A percentile compares a stretch with the other conserved stretches of the same genome.
These are phyloP conservation scores for Aleadryas rufinucha DNA, from an alignment of 2,113 vertebrate genomes.

Conservation along the genomic window DNA sequence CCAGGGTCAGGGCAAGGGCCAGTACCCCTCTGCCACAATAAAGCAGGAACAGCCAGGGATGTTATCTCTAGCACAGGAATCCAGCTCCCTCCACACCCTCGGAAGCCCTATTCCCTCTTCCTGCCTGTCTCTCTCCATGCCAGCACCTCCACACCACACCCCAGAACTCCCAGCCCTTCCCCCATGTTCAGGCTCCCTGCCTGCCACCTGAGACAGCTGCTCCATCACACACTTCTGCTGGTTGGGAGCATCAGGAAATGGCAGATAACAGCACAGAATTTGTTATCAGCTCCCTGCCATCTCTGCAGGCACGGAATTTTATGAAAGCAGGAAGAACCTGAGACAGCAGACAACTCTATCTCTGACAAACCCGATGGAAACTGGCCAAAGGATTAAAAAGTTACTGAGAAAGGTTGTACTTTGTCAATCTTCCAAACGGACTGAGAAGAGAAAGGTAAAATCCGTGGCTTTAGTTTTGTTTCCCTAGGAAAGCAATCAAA, in stretches of 20 bases:
- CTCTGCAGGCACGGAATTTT: not conserved
- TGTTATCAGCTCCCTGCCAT: not conserved
- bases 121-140: accelerated
- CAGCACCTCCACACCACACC: not conserved
- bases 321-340: not conserved
- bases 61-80: not conserved
- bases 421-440: not conserved
- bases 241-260: not conserved
- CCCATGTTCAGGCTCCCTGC: accelerated
- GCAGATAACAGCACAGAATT: not conserved
- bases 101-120: not conserved
- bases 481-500: not conserved
- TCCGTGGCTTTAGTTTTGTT: not conserved
- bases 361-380: not conserved
- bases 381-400: not conserved
- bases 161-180: not conserved
- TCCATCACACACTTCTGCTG: not conserved
- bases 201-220: not conserved
- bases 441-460: not conserved
- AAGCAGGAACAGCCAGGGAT: not conserved
- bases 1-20: too few species aligned
- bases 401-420: not conserved
- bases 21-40: not conserved
- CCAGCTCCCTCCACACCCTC: not conserved
- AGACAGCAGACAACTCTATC: not conserved